Evolutionary conservation across 2,113 vertebrate species (phyloP).

Genomic region (Harpagus bidentatus): DNA sequence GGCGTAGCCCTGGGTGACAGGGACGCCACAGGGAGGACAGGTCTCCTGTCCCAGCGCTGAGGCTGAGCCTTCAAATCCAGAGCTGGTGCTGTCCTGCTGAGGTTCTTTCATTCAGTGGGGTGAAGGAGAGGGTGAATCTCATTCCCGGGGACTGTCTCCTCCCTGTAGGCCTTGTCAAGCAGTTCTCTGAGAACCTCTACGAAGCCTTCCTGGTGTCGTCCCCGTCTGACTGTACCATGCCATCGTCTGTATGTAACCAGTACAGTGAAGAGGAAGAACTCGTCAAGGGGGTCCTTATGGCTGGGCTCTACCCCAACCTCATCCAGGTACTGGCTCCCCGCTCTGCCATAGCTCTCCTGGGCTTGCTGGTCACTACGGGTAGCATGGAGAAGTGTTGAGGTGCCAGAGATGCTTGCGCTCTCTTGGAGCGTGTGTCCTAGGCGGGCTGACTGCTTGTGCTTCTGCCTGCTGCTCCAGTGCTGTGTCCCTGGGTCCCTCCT

Average conservation of each 20-base stretch:
- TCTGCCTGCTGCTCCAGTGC: not conserved
- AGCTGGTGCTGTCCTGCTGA: not conserved
- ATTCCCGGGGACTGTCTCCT: not conserved
- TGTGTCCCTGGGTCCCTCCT: not conserved
- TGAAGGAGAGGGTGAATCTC: not conserved
- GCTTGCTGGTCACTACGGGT: not conserved
- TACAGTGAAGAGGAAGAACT: conserved; percentile 88
- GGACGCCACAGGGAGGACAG: not conserved
- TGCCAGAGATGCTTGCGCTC: not conserved
- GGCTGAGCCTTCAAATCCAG: not conserved
- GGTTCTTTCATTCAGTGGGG: rapidly evolving
- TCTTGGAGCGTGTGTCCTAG: not conserved
- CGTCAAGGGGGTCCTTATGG: conserved; percentile 90
- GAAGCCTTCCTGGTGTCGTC: conserved; percentile 83
- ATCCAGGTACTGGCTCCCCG: conserved; percentile 80
- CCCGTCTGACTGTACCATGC: conserved; percentile 75
- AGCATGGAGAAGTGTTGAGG: rapidly evolving
- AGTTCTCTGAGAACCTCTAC: conserved; percentile 90
- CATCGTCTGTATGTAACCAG: conserved; percentile 81
- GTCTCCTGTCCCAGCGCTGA: rapidly evolving
- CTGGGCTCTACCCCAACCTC: conserved; percentile 94
- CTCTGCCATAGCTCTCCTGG: rapidly evolving
- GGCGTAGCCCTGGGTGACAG: not conserved
- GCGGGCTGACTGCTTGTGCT: not conserved
- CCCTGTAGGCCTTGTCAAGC: conserved; percentile 85